Evolutionary conservation across 1,140 invertebrate species (phyloP), one percentile per base, ranked within the genome.

Genomic region (Cyphomyrmex costatus): DNA sequence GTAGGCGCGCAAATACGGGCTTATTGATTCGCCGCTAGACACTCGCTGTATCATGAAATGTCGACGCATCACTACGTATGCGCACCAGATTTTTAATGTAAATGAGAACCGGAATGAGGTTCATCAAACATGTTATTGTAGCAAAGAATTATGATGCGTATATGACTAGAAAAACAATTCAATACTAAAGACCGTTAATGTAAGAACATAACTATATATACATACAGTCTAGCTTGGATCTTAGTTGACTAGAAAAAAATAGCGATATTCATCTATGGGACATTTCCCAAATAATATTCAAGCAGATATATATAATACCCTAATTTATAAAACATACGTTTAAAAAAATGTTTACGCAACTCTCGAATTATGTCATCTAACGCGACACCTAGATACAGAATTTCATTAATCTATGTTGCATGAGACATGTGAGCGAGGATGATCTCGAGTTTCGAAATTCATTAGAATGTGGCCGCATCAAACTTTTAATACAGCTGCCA

Each of bases 401-500:
- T 30, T 61, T 46, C 33, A 36, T 33, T 33, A 68, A 60, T 80
- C 16, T 51, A 16, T 42, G 36, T 42, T 42, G 19, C 33, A 16
- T 12, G 63, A 42, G 49, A 53, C 24, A 24, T 10, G n/a, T 5
- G 16, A 27, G 33, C n/a, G 5, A 30, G 51, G 8, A 19, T 56
- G 53, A 46, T 14, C 7, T 46, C 53, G 19, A 83, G 68, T 83
- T 83, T 68, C 24, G 68, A 60, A 74, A 83, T 83, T 83, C 68
- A 83, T 83, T 83, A 74, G 36, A 53, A n/a, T n/a, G 33, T 12
- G 36, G 36, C 53, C 36, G 68, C 36, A 56, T 85, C 42, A 56
- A 46, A 71, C 24, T 66, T 61, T 88, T 68, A 80, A 36, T 46
- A 63, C 58, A 42, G 83, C 53, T 70, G 87, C 36, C 84, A 85